Percentiles rank a stretch among this genome's conserved stretches.
Conservation (phyloP, 1,140 invertebrate species). For the Drosophila biarmipes region DNA sequence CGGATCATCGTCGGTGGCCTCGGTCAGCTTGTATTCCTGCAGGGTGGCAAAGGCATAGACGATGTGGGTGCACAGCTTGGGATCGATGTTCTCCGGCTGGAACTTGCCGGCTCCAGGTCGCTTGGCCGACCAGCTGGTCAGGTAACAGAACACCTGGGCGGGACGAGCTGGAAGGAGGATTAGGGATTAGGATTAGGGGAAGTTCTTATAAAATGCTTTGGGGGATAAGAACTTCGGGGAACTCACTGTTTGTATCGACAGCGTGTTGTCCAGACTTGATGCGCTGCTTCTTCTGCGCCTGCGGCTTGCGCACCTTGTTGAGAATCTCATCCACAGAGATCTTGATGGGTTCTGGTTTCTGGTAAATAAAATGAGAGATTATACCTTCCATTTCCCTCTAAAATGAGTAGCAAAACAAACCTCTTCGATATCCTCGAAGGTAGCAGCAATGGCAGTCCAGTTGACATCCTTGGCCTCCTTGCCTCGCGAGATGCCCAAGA, state of each 20-base stretch:
- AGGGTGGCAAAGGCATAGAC: constrained; percentile 96
- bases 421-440: constrained; percentile 85
- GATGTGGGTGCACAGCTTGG: constrained; percentile 95
- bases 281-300: constrained; percentile 85
- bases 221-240: accelerated
- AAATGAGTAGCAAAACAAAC: constrained; percentile 12
- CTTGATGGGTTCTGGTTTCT: constrained; percentile 92
- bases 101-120: constrained; percentile 94
- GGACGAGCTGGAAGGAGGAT: constrained; percentile 89
- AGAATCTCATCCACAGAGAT: constrained; percentile 91
- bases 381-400: neutral
- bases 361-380: constrained; percentile 43
- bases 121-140: constrained; percentile 97
- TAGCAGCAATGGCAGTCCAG: constrained; percentile 91
- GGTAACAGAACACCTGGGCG: constrained; percentile 95
- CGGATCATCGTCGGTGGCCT: constrained; percentile 91
- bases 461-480: constrained; percentile 93
- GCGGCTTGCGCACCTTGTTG: constrained; percentile 88
- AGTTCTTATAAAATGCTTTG: neutral
- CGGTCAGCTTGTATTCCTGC: constrained; percentile 92
- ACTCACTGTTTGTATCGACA: constrained; percentile 86
- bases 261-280: constrained; percentile 85
- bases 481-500: constrained; percentile 92
- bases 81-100: constrained; percentile 93
- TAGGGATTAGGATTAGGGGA: no score